Evolutionary conservation across 2,797 vertebrate genomes (phyloP).

Genomic region (Tinamus major): DNA sequence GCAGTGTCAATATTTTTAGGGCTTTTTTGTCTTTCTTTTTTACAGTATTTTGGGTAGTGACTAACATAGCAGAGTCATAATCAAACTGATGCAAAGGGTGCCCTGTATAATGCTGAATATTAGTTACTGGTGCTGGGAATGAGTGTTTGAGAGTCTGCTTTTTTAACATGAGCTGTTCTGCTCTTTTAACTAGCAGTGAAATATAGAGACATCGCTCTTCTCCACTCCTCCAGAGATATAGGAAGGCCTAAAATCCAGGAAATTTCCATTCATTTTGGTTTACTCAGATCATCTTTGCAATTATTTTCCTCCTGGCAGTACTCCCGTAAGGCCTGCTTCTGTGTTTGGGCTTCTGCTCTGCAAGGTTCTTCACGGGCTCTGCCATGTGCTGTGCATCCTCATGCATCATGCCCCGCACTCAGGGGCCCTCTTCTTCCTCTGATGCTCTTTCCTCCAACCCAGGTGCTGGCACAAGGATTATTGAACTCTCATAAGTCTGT

Average conservation of each 20-base stretch:
- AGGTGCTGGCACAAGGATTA: not conserved
- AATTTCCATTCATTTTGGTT: not conserved
- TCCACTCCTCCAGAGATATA: not conserved
- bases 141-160: not conserved
- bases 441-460: not conserved
- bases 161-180: not conserved
- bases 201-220: not conserved
- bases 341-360: not conserved
- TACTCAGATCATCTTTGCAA: not conserved
- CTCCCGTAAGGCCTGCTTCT: not conserved
- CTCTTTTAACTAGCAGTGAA: not conserved
- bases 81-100: not conserved
- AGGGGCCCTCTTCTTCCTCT: not conserved
- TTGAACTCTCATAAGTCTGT: not conserved
- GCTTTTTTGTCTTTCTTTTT: not conserved
- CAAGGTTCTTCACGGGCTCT: not conserved
- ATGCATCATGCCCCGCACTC: rapidly evolving
- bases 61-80: not conserved
- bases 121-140: not conserved
- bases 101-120: not conserved
- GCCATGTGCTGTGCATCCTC: not conserved
- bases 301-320: rapidly evolving
- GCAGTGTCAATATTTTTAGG: not conserved
- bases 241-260: too few relatives aligned
- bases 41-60: not conserved